A percentile compares a stretch with the other conserved stretches of the same genome.
phyloP scores from a whole-genome alignment of 2,888 invertebrate species.

The Tiphia femorata region DNA sequence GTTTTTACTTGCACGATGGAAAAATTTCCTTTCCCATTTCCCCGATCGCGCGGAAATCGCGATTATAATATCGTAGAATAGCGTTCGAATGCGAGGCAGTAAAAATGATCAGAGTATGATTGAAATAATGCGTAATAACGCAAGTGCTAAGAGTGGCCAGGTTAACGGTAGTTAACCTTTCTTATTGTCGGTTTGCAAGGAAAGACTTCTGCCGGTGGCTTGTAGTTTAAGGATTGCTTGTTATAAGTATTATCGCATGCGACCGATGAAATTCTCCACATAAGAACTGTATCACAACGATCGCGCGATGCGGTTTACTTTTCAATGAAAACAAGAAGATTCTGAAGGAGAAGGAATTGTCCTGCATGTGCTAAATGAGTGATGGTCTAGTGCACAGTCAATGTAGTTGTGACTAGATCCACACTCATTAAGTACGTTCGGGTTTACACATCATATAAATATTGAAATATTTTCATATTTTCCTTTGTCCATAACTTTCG shows the following conservation, averaged over 20 bases:
- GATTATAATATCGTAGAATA: no score
- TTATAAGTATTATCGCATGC: background rate
- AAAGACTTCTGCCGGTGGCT: conserved; percentile 1
- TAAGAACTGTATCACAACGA: background rate
- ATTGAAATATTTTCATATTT: no score
- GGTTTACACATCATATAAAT: no score
- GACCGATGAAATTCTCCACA: background rate
- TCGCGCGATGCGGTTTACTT: background rate
- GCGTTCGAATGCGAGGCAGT: no score
- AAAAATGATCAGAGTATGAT: no score
- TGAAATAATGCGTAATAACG: conserved; percentile 53
- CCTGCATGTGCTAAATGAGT: conserved; percentile 75
- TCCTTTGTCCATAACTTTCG: no score
- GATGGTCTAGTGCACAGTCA: conserved; percentile 79
- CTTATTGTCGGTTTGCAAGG: conserved; percentile 11
- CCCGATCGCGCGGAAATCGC: no score
- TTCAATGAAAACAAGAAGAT: conserved; percentile 15
- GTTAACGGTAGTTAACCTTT: conserved; percentile 61
- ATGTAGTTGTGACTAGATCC: conserved; percentile 85
- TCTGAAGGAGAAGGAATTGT: conserved; percentile 9
- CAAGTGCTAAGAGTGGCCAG: conserved; percentile 46
- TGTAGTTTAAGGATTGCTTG: no score
- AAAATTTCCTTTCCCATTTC: no score
- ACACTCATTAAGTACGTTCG: conserved; percentile 83
- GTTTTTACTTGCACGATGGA: no score